Conservation (phyloP, 2,797 vertebrate genomes). For the Helicolenus hilgendorfi region DNA sequence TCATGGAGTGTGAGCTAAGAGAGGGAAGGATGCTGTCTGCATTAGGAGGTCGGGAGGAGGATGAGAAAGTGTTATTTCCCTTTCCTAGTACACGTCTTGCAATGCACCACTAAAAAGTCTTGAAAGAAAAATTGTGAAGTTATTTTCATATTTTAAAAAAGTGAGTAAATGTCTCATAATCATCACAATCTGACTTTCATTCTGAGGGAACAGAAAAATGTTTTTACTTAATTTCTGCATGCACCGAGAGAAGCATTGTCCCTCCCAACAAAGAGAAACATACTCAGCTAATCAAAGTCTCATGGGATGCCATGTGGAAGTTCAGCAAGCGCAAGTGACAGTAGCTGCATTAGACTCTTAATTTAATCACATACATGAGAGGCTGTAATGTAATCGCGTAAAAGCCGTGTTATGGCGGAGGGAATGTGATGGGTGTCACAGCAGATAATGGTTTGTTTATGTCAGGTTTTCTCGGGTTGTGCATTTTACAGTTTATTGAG, state of each 20-base stretch:
- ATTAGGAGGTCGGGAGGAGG: neutral
- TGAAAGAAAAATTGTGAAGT: neutral
- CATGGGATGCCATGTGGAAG: conserved; percentile 8
- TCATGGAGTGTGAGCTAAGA: conserved; percentile 32
- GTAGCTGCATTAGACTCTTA: conserved; percentile 34
- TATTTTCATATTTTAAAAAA: neutral
- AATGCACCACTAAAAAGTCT: neutral
- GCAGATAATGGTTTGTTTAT: conserved; percentile 36
- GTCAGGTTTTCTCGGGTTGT: conserved; percentile 17
- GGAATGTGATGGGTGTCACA: conserved; percentile 28
- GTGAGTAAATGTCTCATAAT: neutral
- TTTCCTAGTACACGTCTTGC: neutral
- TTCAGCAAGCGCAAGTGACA: conserved; percentile 50
- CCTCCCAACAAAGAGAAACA: conserved; percentile 3
- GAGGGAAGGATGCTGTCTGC: conserved; percentile 2
- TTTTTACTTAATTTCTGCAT: neutral
- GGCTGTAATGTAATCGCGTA: conserved; percentile 28
- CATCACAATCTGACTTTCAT: neutral
- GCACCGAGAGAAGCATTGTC: neutral
- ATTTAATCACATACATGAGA: conserved; percentile 69
- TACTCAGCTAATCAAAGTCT: conserved; percentile 32
- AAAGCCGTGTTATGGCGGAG: conserved; percentile 3
- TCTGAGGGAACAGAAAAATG: neutral
- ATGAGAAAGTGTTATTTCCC: neutral
- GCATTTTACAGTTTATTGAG: neutral